A percentile compares a stretch with the other conserved stretches of the same genome.
These are phyloP conservation scores for Calliopsis andreniformis DNA, from an alignment of 1,140 invertebrate species.

Conservation along the genomic window DNA sequence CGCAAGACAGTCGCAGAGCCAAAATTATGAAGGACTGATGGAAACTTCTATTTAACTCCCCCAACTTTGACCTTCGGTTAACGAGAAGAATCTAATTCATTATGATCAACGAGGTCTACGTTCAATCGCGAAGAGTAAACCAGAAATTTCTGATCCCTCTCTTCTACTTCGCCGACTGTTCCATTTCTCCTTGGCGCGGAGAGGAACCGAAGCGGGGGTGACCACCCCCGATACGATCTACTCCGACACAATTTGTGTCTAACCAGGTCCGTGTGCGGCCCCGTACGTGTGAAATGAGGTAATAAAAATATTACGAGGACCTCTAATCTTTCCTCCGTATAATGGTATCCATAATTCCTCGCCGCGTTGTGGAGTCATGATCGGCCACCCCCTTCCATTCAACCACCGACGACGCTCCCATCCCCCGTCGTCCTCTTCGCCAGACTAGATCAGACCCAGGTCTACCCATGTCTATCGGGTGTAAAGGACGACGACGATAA, in stretches of 20 bases:
- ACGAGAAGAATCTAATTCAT: constrained; percentile 3
- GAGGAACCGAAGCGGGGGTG: not conserved
- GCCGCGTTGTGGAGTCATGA: constrained; percentile 64
- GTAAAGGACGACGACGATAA: constrained; percentile 46
- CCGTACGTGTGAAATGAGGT: constrained; percentile 62
- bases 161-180: not conserved
- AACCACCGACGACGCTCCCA: not conserved
- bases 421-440: constrained; percentile 30
- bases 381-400: constrained; percentile 28
- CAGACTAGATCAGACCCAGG: not conserved
- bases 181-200: constrained; percentile 33
- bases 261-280: constrained; percentile 20
- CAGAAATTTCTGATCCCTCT: not conserved
- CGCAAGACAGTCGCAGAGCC: no score
- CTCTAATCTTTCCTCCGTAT: constrained; percentile 72
- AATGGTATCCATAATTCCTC: constrained; percentile 74
- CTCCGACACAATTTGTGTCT: constrained; percentile 50
- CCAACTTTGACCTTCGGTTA: constrained; percentile 21
- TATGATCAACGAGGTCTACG: constrained; percentile 23
- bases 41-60: no score
- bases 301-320: constrained; percentile 74
- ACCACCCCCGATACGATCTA: constrained; percentile 47
- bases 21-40: no score
- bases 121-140: no score
- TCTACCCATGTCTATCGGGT: constrained; percentile 33